These are phyloP conservation scores for Antechinus stuartii DNA, from an alignment of 2,113 vertebrate species.

Conservation along the genomic window DNA sequence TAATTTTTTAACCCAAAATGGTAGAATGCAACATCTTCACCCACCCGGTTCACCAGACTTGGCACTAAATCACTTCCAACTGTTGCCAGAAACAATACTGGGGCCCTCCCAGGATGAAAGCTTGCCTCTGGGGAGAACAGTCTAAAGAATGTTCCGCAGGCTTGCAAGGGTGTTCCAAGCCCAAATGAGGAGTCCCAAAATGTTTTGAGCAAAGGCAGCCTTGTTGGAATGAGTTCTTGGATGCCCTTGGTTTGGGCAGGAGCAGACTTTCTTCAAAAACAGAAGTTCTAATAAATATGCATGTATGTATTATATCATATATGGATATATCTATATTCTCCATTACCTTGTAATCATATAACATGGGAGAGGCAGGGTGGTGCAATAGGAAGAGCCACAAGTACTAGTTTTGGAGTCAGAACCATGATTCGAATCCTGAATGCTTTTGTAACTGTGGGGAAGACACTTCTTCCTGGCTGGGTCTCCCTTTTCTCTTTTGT, in stretches of 20 bases:
- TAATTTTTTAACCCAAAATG: not conserved
- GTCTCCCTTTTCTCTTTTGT: not conserved
- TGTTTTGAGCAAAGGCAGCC: not conserved
- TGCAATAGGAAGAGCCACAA: not conserved
- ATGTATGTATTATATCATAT: too few species aligned
- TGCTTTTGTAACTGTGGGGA: not conserved
- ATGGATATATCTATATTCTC: not conserved
- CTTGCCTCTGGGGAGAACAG: not conserved
- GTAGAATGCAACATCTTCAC: not conserved
- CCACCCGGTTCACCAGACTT: not conserved
- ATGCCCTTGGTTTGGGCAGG: not conserved
- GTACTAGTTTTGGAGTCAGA: not conserved
- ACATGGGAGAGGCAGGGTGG: not conserved
- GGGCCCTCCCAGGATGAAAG: not conserved
- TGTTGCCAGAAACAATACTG: not conserved
- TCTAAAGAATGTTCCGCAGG: not conserved
- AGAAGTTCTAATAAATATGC: not conserved
- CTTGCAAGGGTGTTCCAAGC: not conserved
- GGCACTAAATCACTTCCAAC: not conserved
- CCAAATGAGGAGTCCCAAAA: not conserved
- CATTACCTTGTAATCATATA: not conserved
- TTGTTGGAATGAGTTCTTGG: not conserved
- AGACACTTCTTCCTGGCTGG: not conserved
- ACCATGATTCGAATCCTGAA: not conserved
- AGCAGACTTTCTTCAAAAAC: not conserved